Conservation (phyloP, 2,888 invertebrate species). For the Liodrosophila aerea region DNA sequence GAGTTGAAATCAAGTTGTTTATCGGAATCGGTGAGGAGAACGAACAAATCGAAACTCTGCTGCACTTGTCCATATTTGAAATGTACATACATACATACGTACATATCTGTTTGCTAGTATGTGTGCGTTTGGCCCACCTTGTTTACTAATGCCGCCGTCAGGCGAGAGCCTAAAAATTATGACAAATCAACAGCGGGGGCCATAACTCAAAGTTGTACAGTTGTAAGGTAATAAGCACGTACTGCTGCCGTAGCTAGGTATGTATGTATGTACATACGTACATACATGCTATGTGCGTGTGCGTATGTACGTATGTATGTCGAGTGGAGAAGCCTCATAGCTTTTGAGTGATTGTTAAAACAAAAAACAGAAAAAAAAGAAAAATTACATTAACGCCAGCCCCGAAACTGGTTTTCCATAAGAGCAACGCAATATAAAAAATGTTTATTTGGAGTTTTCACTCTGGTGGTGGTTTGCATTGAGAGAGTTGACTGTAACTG, state of each 20-base stretch:
- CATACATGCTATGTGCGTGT: background rate
- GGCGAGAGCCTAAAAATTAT: slow-evolving; percentile 19
- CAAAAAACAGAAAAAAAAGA: slow-evolving; percentile 14
- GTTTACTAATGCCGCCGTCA: slow-evolving; percentile 31
- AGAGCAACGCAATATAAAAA: slow-evolving; percentile 18
- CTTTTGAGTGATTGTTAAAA: slow-evolving; percentile 30
- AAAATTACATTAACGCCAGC: slow-evolving; percentile 25
- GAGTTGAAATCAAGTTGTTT: slow-evolving; percentile 62
- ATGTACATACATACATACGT: slow-evolving; percentile 2
- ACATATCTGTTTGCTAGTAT: background rate
- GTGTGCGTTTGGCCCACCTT: slow-evolving; percentile 38
- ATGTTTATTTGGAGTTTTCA: slow-evolving; percentile 39
- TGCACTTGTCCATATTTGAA: slow-evolving; percentile 43
- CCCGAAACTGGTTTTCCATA: slow-evolving; percentile 47
- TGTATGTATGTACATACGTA: slow-evolving; percentile 12
- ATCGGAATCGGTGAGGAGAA: slow-evolving; percentile 36
- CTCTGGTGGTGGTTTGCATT: slow-evolving; percentile 57
- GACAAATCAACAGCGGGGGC: slow-evolving; percentile 35
- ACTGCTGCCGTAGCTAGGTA: too few relatives aligned
- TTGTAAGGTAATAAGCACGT: slow-evolving; percentile 53
- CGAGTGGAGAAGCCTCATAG: slow-evolving; percentile 47
- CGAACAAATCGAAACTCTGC: slow-evolving; percentile 17
- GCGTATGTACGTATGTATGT: slow-evolving; percentile 14
- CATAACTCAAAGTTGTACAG: slow-evolving; percentile 55
- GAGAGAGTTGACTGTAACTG: slow-evolving; percentile 17